Evolutionary conservation across 1,140 invertebrate species (phyloP).

Genomic region (Alviniconcha marisindica): DNA sequence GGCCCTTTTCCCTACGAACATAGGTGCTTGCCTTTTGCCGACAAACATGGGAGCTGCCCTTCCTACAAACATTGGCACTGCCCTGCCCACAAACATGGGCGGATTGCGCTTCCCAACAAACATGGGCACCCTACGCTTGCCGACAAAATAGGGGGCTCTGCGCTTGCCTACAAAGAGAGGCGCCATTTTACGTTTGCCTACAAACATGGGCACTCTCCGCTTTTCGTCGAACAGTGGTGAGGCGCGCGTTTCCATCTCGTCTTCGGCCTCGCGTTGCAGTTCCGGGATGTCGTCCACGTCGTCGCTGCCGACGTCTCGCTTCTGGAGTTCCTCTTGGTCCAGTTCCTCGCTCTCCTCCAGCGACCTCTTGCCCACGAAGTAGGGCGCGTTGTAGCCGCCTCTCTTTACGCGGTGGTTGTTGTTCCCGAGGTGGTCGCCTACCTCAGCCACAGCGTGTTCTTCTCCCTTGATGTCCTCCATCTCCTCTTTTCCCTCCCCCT

Average conservation of each 20-base stretch:
- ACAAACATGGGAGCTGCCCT: constrained; percentile 34
- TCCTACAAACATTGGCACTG: constrained; percentile 32
- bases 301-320: neutral
- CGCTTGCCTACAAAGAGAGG: constrained; percentile 38
- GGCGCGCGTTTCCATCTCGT: constrained; percentile 1
- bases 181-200: constrained; percentile 7
- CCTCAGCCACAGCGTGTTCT: neutral
- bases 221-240: constrained; percentile 34
- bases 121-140: constrained; percentile 19
- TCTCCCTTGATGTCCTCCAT: neutral
- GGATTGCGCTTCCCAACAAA: constrained; percentile 37
- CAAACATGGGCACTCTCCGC: constrained; percentile 21
- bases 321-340: constrained; percentile 5
- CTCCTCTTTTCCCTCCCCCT: neutral
- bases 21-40: constrained; percentile 24
- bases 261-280: neutral
- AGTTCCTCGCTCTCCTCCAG: neutral
- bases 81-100: constrained; percentile 36
- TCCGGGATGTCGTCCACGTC: neutral
- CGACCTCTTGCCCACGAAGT: constrained; percentile 37
- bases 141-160: constrained; percentile 30
- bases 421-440: neutral
- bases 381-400: constrained; percentile 24
- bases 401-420: neutral
- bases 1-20: constrained; percentile 38